These are phyloP conservation scores for Myotis vivesi DNA, from an alignment of 2,797 vertebrate genomes.

Conservation along the genomic window DNA sequence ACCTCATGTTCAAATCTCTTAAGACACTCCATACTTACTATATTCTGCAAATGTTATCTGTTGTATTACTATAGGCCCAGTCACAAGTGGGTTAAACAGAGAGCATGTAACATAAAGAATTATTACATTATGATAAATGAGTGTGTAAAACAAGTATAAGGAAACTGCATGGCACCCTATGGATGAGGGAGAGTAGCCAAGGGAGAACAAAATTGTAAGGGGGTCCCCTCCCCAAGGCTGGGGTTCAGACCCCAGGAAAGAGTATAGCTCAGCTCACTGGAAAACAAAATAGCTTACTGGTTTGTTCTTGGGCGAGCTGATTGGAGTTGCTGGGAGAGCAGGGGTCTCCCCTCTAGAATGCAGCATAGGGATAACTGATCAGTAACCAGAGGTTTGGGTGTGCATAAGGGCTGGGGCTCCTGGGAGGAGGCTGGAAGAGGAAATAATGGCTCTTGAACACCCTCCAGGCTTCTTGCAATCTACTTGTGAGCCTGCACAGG, in stretches of 20 bases:
- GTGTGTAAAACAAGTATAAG: background rate
- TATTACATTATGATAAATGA: background rate
- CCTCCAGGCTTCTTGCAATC: background rate
- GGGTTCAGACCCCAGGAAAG: background rate
- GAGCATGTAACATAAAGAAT: background rate
- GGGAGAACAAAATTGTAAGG: background rate
- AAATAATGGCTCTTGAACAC: background rate
- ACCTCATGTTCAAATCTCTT: background rate
- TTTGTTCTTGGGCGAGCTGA: background rate
- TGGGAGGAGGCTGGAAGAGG: background rate
- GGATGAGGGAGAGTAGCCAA: background rate
- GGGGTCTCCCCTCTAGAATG: background rate
- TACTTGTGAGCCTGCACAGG: background rate
- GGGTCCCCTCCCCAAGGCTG: background rate
- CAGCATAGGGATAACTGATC: background rate
- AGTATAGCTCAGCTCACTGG: background rate
- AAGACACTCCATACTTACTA: background rate
- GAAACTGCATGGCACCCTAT: background rate
- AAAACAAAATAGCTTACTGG: background rate
- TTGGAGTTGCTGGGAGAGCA: background rate
- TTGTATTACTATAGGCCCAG: background rate
- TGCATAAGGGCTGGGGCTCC: background rate
- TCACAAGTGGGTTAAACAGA: background rate
- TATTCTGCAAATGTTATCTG: background rate
- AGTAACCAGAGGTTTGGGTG: background rate